phyloP scores from a whole-genome alignment of 2,888 invertebrate genomes.

The Mythimna vitellina region DNA sequence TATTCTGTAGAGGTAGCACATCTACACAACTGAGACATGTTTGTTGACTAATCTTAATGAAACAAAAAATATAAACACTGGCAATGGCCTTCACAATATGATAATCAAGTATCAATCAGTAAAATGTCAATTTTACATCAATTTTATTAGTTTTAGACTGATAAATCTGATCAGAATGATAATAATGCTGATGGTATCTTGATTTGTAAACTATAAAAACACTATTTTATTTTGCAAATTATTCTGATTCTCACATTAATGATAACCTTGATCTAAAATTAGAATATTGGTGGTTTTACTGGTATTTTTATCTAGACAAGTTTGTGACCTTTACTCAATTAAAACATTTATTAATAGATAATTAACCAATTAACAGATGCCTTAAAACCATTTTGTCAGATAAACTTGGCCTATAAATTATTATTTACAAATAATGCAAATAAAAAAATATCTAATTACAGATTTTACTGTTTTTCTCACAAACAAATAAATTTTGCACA shows the following conservation, averaged over 20 bases:
- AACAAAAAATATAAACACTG: conserved; percentile 62
- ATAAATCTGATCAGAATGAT: conserved; percentile 29
- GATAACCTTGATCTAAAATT: conserved; percentile 43
- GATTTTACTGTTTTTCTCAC: not conserved
- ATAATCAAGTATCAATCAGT: conserved; percentile 31
- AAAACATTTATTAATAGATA: too few species aligned
- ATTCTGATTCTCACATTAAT: not conserved
- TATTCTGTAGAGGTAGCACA: conserved; percentile 32
- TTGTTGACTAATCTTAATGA: conserved; percentile 53
- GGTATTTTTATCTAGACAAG: conserved; percentile 28
- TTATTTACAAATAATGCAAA: not conserved
- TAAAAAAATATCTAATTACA: not conserved
- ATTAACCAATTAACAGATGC: not conserved
- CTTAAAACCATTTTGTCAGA: not conserved
- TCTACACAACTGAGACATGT: conserved; percentile 21
- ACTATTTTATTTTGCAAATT: conserved; percentile 42
- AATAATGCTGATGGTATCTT: not conserved
- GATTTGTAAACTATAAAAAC: conserved; percentile 9
- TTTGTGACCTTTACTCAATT: conserved; percentile 40
- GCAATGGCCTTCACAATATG: conserved; percentile 47
- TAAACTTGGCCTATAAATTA: conserved; percentile 1
- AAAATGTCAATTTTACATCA: conserved; percentile 35
- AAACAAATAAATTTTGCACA: not conserved
- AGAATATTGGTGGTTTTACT: conserved; percentile 1
- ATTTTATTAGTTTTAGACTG: conserved; percentile 39